A percentile compares a stretch with the other conserved stretches of the same genome.
These are phyloP conservation scores for Epizoanthus illoricatus DNA, from an alignment of 92 coral and sea anemone species.

Conservation along the genomic window DNA sequence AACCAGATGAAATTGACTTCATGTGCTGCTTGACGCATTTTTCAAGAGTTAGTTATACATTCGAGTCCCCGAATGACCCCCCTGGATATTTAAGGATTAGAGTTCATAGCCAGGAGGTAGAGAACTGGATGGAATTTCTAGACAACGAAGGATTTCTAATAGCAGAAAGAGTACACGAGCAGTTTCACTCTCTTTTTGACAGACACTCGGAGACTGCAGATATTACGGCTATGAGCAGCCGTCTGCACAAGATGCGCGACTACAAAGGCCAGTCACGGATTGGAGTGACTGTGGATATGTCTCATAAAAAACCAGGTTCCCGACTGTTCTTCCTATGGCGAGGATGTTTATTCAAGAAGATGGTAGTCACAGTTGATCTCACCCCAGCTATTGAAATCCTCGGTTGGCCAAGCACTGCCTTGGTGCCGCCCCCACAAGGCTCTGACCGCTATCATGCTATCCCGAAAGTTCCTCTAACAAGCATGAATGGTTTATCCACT, in stretches of 20 bases:
- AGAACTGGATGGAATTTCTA: conserved; percentile 36
- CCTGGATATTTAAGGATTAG: conserved; percentile 42
- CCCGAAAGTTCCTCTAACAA: conserved; percentile 42
- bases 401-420: conserved; percentile 48
- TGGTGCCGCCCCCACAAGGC: conserved; percentile 18
- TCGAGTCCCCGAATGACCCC: conserved; percentile 19
- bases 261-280: conserved; percentile 16
- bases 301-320: conserved; percentile 52
- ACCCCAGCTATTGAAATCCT: conserved; percentile 42
- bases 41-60: conserved; percentile 33
- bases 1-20: conserved; percentile 50
- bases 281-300: conserved; percentile 56
- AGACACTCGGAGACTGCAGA: conserved; percentile 47
- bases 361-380: conserved; percentile 45
- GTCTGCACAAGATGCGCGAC: conserved; percentile 52
- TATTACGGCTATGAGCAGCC: conserved; percentile 45
- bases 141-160: conserved; percentile 44
- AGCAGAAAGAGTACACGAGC: conserved; percentile 41
- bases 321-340: conserved; percentile 54
- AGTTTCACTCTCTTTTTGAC: conserved; percentile 47
- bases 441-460: conserved; percentile 40
- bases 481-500: conserved; percentile 10
- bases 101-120: conserved; percentile 12
- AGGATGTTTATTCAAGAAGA: conserved; percentile 44
- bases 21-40: conserved; percentile 45